phyloP scores from a whole-genome alignment of 2,888 invertebrate genomes.

The Ophraella communa region DNA sequence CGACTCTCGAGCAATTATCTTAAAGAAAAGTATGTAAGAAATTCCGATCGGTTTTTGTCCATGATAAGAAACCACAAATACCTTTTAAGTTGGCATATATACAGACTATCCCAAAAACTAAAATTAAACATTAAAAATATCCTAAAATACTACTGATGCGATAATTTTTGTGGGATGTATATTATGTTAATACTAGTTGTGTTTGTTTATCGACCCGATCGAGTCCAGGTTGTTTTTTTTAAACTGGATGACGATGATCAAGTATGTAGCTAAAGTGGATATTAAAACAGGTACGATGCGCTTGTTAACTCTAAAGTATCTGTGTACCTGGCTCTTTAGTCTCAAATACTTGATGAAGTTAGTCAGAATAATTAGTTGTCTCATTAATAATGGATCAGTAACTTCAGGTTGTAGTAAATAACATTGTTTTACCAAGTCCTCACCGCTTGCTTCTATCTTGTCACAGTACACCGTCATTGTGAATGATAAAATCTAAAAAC shows the following conservation, averaged over 20 bases:
- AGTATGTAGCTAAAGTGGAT: conserved; percentile 12
- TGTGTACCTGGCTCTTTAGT: conserved; percentile 2
- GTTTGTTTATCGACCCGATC: no score
- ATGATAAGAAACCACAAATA: no score
- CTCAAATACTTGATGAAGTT: conserved; percentile 12
- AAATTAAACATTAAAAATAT: no score
- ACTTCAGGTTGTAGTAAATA: conserved; percentile 16
- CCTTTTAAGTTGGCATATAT: no score
- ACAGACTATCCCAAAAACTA: no score
- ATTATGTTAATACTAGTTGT: no score
- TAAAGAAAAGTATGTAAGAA: no score
- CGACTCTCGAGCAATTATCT: no score
- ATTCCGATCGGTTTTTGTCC: no score
- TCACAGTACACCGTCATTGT: conserved; percentile 11
- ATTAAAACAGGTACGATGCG: conserved; percentile 16
- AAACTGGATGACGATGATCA: conserved; percentile 19
- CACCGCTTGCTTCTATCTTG: conserved; percentile 8
- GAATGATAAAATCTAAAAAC: conserved; percentile 11
- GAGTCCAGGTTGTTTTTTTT: no score
- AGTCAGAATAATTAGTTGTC: not conserved
- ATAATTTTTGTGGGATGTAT: no score
- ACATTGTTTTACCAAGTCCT: conserved; percentile 11
- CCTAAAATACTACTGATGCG: no score
- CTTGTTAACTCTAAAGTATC: conserved; percentile 14
- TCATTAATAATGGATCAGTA: conserved; percentile 15